phyloP scores from a whole-genome alignment of 2,888 invertebrate species.

The Nycteola revayana region DNA sequence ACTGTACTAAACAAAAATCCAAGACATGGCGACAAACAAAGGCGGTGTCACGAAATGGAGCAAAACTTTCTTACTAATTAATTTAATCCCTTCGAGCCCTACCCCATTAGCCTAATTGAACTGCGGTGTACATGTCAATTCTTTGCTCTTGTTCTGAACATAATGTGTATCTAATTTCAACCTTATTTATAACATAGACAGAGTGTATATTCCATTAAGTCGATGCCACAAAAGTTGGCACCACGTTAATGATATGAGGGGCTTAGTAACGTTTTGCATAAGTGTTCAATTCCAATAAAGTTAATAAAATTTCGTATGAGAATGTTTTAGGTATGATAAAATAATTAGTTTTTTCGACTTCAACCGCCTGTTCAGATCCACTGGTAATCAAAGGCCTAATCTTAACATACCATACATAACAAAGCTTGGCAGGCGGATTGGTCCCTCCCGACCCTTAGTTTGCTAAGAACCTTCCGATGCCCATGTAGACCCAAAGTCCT shows the following conservation, averaged over 20 bases:
- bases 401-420: no score
- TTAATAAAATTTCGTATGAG: conserved; percentile 26
- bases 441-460: no score
- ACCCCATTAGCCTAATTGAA: conserved; percentile 81
- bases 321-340: no score
- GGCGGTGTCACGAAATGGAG: conserved; percentile 66
- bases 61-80: conserved; percentile 80
- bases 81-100: conserved; percentile 80
- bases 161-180: conserved; percentile 21
- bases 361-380: no score
- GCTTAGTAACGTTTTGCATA: conserved; percentile 72
- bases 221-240: conserved; percentile 34
- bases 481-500: no score
- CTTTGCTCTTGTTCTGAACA: conserved; percentile 54
- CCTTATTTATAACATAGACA: conserved; percentile 22
- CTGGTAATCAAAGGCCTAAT: no score
- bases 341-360: no score
- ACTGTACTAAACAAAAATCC: conserved; percentile 49
- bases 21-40: conserved; percentile 69
- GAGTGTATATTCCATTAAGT: conserved; percentile 24
- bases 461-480: no score
- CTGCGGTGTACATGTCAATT: conserved; percentile 81
- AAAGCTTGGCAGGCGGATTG: no score
- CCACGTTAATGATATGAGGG: conserved; percentile 68
- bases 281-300: conserved; percentile 49